Evolutionary conservation across 2,113 vertebrate species (phyloP), one percentile per base, ranked within the genome.

Genomic region (Plecturocebus donacophilus): DNA sequence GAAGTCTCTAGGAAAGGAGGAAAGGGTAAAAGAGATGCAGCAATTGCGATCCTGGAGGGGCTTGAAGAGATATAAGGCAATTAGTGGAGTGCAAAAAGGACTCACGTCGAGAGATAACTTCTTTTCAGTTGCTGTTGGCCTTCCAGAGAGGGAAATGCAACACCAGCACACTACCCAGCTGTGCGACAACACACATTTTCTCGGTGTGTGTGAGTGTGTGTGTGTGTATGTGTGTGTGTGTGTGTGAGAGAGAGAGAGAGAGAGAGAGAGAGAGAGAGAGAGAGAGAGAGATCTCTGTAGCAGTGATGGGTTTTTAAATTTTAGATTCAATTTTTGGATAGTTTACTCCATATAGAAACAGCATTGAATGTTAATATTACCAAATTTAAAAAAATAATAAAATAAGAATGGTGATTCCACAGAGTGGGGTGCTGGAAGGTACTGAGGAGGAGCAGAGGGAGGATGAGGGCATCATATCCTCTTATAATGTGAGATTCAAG

Each of bases 101-200:
- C n/a, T 27, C 1, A 7, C 0, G 1, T 38, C 5, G 11, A 5
- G 66, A 17, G 35, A 11, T 7, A n/a, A 32, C 9, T 54, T 20
- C 47, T n/a, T 61, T n/a, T 4, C n/a, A 19, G 3, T 2, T 47
- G n/a, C 35, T 7, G 9, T 0, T 20, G 40, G 40, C 21, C 21
- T 25, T 49, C 66, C 23, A 6, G 70, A 27, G 32, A n/a, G 7
- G 23, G 17, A 38, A 11, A 5, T 2, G 8, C 9, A 4, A 16
- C n/a, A 23, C 38, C 11, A 5, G n/a, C 52, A 2, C 35, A 6
- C 19, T 23, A 8, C 35, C 45, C 30, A 16, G 61, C 27, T 4
- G 14, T 3, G 17, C 2, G 5, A 1, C 1, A 45, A 66, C 35
- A 52, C 17, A 20, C 2, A 1, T 80, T 49, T 45, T 12, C 19